Evolutionary conservation across 2,113 vertebrate species (phyloP).

Genomic region (Anolis sagrei): DNA sequence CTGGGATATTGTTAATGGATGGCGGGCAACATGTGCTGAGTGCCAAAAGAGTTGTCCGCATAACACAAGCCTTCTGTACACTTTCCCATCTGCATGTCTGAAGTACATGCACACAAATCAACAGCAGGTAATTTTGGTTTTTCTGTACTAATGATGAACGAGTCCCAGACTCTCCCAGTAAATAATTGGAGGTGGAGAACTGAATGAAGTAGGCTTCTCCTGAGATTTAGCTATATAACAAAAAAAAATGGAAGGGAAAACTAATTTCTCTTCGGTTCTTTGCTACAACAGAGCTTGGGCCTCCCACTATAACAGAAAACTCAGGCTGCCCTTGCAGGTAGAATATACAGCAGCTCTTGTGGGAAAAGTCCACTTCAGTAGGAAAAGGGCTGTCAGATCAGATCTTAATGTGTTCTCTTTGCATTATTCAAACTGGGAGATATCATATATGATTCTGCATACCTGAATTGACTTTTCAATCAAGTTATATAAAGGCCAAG

Average conservation of each 20-base stretch:
- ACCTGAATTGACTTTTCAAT: not conserved
- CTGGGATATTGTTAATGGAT: constrained; percentile 5
- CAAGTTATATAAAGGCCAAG: not conserved
- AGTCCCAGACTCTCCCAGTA: not conserved
- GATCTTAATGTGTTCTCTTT: not conserved
- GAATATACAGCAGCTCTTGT: not conserved
- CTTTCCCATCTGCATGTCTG: constrained; percentile 30
- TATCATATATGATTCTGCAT: fast-evolving
- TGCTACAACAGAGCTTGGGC: not conserved
- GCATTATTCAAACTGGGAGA: not conserved
- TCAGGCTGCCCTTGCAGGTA: not conserved
- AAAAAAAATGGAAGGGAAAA: not conserved
- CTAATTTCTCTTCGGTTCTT: constrained; percentile 21
- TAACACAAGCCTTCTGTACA: not conserved
- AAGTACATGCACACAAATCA: constrained; percentile 13
- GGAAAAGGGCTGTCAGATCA: not conserved
- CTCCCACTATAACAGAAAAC: not conserved
- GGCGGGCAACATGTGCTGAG: not conserved
- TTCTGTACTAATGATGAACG: not conserved
- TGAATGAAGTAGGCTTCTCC: not conserved
- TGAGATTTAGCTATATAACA: not conserved
- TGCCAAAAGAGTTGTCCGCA: constrained; percentile 11
- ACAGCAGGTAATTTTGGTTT: not conserved
- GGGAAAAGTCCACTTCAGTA: not conserved
- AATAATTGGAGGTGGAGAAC: not conserved